Base-by-base conservation (phyloP, 2,797 vertebrate species). In the Poecile montanus region DNA sequence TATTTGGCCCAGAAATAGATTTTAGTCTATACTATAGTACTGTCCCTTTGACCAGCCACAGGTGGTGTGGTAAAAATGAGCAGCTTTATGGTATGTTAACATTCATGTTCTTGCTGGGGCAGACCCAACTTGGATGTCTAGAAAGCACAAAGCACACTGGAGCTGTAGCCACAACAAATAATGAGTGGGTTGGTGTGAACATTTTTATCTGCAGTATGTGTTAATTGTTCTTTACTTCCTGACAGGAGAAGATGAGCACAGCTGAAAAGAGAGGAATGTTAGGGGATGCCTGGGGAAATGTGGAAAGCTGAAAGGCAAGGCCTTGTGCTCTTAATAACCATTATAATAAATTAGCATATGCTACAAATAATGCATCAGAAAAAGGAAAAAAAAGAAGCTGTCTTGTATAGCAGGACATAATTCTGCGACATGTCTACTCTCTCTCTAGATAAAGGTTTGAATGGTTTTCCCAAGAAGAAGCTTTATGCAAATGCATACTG, bases 401-500 rank as follows among this genome's bases (percentile, higher is more conserved):
- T 88, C 89, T 95, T 77, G 51, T 90, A 90, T 86, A 93, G 32
- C 83, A 95, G 92, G 82, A 91, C 88, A 60, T 90, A 94, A 92
- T 90, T 96, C 67, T 72, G 50, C 2, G 0, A 95, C 50, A 51
- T 51, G 75, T 89, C 94, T 95, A 68, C 75, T 91, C 71, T 88
- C 71, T 88, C 80, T 89, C 79, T 50, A 57, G 71, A 78, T 89
- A 83, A 82, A 91, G 65, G 38, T 95, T 94, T 95, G 88, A 95
- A 95, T 87, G 83, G 89, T 88, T 96, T 91, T 87, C 80, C 91
- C 80, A 88, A 76, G 93, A 93, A 96, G 93, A 70, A 93, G 78
- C 77, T 91, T 94, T 94, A 94, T 94, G 94, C 79, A 95, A 94
- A 89, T 96, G 27, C 32, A 60, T 77, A 94, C 81, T 92, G 95